Conservation (phyloP, 2,113 vertebrate genomes). For the Tenebrosternarchus preto region DNA sequence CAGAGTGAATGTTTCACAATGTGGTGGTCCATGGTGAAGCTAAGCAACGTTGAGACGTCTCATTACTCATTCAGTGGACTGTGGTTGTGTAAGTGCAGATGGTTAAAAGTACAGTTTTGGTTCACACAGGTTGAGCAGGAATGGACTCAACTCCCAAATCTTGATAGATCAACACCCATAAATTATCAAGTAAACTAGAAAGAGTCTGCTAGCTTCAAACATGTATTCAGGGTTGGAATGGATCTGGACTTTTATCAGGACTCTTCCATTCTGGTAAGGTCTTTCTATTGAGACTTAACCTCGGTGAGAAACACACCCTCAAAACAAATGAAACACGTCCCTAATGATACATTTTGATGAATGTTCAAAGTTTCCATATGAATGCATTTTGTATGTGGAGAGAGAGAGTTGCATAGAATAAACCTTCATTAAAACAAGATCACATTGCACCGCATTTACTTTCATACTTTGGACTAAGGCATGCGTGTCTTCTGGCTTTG, state of each 20-base stretch:
- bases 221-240: background rate
- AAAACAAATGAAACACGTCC: background rate
- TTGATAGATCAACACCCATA: slow-evolving; percentile 28
- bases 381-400: background rate
- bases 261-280: background rate
- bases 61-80: background rate
- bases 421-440: background rate
- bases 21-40: background rate
- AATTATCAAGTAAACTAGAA: slow-evolving; percentile 37
- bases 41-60: too few species aligned
- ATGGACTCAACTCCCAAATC: slow-evolving; percentile 37
- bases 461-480: background rate
- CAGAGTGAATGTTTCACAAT: background rate
- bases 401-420: background rate
- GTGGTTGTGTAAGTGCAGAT: slow-evolving; percentile 39
- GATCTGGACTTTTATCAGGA: background rate
- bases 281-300: background rate
- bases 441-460: background rate
- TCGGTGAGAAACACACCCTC: background rate
- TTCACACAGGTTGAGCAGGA: slow-evolving; percentile 35
- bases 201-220: background rate
- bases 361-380: too few species aligned
- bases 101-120: slow-evolving; percentile 51
- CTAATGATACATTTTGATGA: too few species aligned
- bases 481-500: background rate